Percentiles rank a stretch among this genome's conserved stretches.
These are phyloP conservation scores for Eupeodes luniger DNA, from an alignment of 2,888 invertebrate species.

Conservation along the genomic window DNA sequence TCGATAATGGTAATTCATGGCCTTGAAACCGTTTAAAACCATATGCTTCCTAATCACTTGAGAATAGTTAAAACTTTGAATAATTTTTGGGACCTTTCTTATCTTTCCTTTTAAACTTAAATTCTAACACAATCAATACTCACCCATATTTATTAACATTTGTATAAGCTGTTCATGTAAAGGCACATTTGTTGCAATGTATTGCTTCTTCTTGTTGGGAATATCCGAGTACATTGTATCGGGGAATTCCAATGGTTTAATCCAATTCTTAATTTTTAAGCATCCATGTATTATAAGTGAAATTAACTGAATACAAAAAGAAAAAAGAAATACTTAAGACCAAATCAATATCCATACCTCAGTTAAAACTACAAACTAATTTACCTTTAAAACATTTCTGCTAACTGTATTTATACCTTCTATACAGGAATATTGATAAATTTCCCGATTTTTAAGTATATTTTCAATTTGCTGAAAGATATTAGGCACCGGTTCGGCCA, in stretches of 20 bases:
- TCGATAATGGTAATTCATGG: no score
- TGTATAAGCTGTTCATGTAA: slow-evolving; percentile 82
- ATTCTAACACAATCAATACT: slow-evolving; percentile 33
- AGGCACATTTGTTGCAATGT: slow-evolving; percentile 79
- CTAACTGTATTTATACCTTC: slow-evolving; percentile 89
- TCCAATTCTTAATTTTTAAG: slow-evolving; percentile 81
- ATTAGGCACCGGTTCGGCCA: slow-evolving; percentile 85
- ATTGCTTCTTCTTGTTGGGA: slow-evolving; percentile 79
- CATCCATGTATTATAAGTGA: slow-evolving; percentile 82
- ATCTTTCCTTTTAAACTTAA: not conserved
- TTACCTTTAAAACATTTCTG: slow-evolving; percentile 90
- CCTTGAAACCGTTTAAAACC: no score
- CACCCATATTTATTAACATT: slow-evolving; percentile 82
- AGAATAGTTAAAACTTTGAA: no score
- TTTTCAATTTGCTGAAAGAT: slow-evolving; percentile 89
- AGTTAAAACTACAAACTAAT: slow-evolving; percentile 61
- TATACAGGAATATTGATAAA: slow-evolving; percentile 89
- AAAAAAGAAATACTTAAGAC: not conserved
- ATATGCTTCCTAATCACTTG: no score
- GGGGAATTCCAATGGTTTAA: slow-evolving; percentile 80
- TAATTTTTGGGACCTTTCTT: no score
- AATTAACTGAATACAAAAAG: slow-evolving; percentile 78
- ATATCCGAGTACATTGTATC: slow-evolving; percentile 80
- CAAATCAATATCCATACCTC: not conserved
- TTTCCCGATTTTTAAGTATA: slow-evolving; percentile 86